Evolutionary conservation across 2,888 invertebrate species (phyloP), one percentile per base, ranked within the genome.

Genomic region (Caenorhabditis angaria): DNA sequence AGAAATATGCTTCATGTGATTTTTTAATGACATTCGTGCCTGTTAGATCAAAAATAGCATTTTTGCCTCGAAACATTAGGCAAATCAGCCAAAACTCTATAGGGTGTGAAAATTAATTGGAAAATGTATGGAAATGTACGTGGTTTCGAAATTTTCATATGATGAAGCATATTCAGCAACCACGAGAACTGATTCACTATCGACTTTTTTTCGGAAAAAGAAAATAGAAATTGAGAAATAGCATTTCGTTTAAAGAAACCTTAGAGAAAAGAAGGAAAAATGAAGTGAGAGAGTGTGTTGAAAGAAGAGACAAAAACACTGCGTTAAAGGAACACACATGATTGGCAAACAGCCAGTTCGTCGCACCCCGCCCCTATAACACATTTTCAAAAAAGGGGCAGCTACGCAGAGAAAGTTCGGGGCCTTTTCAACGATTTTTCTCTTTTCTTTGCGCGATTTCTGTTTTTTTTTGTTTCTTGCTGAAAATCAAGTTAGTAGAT

Each of bases 321-420:
- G 28, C 20, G 47, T 51, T 29, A 54, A 63, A 55, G 53, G 55
- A 18, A 59, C 70, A 64, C 41, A 20, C 20, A n/a, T 5, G 55
- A 18, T 57, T 76, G 73, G 76, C 76, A 61, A 29, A 27, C 28
- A 27, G 64, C 70, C 67, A 66, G 58, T 76, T 70, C 73, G 65
- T 65, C 20, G 69, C 70, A 59, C 64, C 75, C 61, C 58, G n/a
- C 58, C 50, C 75, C 72, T 70, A 76, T 76, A 65, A 25, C 75
- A 75, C 54, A 25, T 41, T 29, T 65, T 58, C 58, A 62, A 65
- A 29, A n/a, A 41, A 57, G 66, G 70, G 72, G 68, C 65, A 58
- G 63, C 54, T 41, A 73, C 73, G 69, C 73, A 73, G 65, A 48
- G 73, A 68, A 73, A 55, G 58, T 73, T 73, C 69, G 65, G 63